Evolutionary conservation across 2,113 vertebrate genomes (phyloP), one percentile per base, ranked within the genome.

Genomic region (Oreamnos americanus): DNA sequence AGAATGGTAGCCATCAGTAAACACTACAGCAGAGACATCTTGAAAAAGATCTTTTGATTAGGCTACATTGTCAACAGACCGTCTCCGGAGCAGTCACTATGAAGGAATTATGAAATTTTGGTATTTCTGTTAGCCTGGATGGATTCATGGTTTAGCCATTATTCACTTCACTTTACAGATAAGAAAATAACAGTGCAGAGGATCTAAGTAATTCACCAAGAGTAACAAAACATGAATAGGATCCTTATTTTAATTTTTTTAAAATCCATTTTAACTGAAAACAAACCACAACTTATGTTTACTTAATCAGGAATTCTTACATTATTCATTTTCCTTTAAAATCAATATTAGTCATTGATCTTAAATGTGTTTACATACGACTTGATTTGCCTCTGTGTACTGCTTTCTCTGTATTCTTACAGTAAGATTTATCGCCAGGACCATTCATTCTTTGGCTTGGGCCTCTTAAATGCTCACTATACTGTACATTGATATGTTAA

Each of bases 361-460:
- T 26, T n/a, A 78, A 30, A 85, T 76, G 5, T 93, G 1, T 47
- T 58, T 76, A 64, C 15, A 92, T 58, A 84, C 71, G 23, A 45
- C 36, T n/a, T 58, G 36, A 23, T 8, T 79, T 93, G 16, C 9
- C 17, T 5, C 64, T n/a, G 0, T 57, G 30, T 8, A 14, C 6
- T 79, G 60, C 6, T 2, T 55, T 74, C 7, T 74, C 43, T 14
- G 36, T 5, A 84, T 45, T 19, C 28, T 82, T 71, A 83, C 4
- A 36, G 26, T 43, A 33, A 76, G 2, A n/a, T 36, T 8, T 84
- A 25, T 57, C 39, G 4, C 33, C 15, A 90, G 36, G 15, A 36
- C 11, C n/a, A 0, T 39, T 87, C 2, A 1, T n/a, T 1, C 7
- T n/a, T 74, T 12, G 6, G 0, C 16, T 85, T 39, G 55, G 10